Evolutionary conservation across 2,888 invertebrate species (phyloP).

Genomic region (Tuberolachnus salignus): DNA sequence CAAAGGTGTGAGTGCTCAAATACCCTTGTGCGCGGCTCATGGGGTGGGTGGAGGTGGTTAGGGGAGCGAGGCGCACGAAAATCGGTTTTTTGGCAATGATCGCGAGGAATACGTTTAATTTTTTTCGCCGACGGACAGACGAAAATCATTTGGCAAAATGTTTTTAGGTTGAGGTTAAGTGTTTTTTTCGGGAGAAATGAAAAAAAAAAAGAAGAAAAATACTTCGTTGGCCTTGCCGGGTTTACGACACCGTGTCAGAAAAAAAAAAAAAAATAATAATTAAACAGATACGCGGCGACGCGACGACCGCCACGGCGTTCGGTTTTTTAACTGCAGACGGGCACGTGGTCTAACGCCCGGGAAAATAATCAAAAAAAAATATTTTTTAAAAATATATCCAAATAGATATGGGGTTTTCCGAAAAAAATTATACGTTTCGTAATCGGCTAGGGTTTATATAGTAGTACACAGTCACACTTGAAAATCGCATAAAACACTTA

Average conservation of each 20-base stretch:
- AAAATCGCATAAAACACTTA: too few species aligned
- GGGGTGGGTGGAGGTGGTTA: not conserved
- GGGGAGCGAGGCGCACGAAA: too few species aligned
- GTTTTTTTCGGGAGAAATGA: not conserved
- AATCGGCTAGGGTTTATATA: too few species aligned
- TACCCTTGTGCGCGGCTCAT: not conserved
- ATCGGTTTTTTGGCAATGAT: slow-evolving; percentile 24
- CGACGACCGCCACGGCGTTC: too few species aligned
- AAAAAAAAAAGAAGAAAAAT: too few species aligned
- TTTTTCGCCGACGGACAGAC: slow-evolving; percentile 14
- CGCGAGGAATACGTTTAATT: not conserved
- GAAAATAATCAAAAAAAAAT: too few species aligned
- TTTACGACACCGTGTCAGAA: not conserved
- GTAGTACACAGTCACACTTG: too few species aligned
- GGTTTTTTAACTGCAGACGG: not conserved
- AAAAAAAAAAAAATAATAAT: too few species aligned
- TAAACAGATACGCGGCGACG: not conserved
- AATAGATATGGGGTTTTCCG: too few species aligned
- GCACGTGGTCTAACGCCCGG: too few species aligned
- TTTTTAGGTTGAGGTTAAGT: slow-evolving; percentile 50
- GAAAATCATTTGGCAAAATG: slow-evolving; percentile 38
- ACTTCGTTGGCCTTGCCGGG: slow-evolving; percentile 3
- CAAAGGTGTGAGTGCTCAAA: not conserved
- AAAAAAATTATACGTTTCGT: too few species aligned
- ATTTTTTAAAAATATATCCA: too few species aligned